Conservation (phyloP, 2,797 vertebrate genomes). For the Cynodonichthys magdalenae region DNA sequence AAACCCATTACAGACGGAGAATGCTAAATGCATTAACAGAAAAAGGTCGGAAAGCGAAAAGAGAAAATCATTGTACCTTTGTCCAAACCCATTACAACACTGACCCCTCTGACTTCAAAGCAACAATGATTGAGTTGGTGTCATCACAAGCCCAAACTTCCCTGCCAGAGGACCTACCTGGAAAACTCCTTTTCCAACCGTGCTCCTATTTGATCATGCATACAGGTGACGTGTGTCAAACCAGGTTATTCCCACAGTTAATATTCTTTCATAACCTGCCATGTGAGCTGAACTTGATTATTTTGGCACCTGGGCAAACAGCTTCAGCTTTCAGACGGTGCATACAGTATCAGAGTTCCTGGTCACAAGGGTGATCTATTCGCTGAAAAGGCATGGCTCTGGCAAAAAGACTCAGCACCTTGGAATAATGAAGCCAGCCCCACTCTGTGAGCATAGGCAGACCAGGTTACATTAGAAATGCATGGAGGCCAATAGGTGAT, state of each 20-base stretch:
- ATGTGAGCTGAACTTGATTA: slow-evolving; percentile 85
- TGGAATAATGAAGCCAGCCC: slow-evolving; percentile 78
- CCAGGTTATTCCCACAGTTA: slow-evolving; percentile 87
- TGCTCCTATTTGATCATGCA: slow-evolving; percentile 80
- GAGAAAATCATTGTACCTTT: slow-evolving; percentile 75
- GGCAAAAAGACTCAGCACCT: slow-evolving; percentile 81
- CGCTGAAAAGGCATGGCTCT: slow-evolving; percentile 78
- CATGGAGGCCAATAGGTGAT: slow-evolving; percentile 83
- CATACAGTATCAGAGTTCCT: slow-evolving; percentile 77
- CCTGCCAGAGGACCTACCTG: slow-evolving; percentile 80
- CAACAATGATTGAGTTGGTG: slow-evolving; percentile 80
- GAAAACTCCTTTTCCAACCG: slow-evolving; percentile 78
- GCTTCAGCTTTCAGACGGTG: slow-evolving; percentile 76
- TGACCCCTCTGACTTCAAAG: slow-evolving; percentile 80
- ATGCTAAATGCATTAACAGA: slow-evolving; percentile 82
- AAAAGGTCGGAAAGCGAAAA: slow-evolving; percentile 62
- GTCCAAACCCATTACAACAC: slow-evolving; percentile 79
- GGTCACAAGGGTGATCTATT: slow-evolving; percentile 79
- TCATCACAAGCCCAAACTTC: slow-evolving; percentile 74
- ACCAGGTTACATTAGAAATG: slow-evolving; percentile 80
- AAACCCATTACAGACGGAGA: slow-evolving; percentile 75
- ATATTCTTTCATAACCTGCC: slow-evolving; percentile 88
- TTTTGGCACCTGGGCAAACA: slow-evolving; percentile 86
- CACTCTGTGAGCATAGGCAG: slow-evolving; percentile 72
- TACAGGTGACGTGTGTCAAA: slow-evolving; percentile 81